phyloP scores from a whole-genome alignment of 37 sponge, comb jelly and placozoan genomes.

The Geodia barretti region DNA sequence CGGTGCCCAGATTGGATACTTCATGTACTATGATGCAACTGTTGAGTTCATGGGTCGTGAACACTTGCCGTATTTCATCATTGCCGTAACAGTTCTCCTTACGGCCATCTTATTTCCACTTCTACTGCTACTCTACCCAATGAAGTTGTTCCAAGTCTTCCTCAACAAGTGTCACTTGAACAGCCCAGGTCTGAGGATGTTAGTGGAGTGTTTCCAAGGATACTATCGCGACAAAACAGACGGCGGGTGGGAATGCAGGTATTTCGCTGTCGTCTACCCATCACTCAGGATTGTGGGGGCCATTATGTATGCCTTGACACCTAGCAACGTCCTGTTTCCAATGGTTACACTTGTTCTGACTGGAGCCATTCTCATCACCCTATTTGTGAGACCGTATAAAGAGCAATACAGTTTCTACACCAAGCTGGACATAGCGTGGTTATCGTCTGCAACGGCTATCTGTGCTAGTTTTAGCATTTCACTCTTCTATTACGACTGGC shows the following conservation, averaged over 20 bases:
- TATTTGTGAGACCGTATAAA: too few species aligned
- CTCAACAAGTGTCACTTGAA: neutral
- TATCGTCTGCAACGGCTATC: too few species aligned
- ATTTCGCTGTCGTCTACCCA: conserved; percentile 12
- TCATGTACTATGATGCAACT: conserved; percentile 13
- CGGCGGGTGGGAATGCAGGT: conserved; percentile 18
- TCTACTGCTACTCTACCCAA: conserved; percentile 2
- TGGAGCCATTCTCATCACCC: too few species aligned
- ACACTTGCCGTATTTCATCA: conserved; percentile 14
- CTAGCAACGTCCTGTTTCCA: neutral
- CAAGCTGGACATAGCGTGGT: too few species aligned
- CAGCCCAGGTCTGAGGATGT: neutral
- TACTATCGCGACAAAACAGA: conserved; percentile 19
- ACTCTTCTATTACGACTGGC: too few species aligned
- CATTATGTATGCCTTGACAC: too few species aligned
- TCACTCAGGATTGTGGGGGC: neutral
- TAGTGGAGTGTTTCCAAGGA: conserved; percentile 8
- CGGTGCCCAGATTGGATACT: neutral
- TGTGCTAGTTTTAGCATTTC: too few species aligned
- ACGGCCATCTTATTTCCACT: conserved; percentile 13
- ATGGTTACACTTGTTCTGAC: too few species aligned
- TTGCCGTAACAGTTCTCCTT: conserved; percentile 19
- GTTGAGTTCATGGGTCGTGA: conserved; percentile 10
- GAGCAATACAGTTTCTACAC: too few species aligned
- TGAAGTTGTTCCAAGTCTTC: neutral